Base-by-base conservation (phyloP, 2,113 vertebrate species). In the Riparia riparia region DNA sequence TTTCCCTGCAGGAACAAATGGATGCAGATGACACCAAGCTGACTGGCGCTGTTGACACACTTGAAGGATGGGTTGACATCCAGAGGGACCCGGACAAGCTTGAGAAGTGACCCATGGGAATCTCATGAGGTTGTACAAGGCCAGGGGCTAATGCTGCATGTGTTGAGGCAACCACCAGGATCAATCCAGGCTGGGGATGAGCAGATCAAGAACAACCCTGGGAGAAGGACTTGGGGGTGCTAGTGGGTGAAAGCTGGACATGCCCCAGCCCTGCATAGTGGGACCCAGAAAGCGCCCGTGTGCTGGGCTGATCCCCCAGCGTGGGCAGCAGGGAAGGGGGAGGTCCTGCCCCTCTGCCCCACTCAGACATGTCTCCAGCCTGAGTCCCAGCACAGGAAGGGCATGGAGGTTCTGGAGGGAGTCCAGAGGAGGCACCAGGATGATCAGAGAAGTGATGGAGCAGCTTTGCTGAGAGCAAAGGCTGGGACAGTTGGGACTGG, bases 111-210 rank as follows among this genome's bases (percentile, higher is more conserved):
- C 17, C 63, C 22, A 18, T 53, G 32, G 39, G 53, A 44, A 18
- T 37, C 17, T 51, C 26, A 7, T 32, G 54, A 60, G 11, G 54
- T 53, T 39, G 3, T 32, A 32, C 26, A 69, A 44, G 32, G 14
- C 53, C 45, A 22, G 9, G 15, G 58, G 37, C 51, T 85, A 29
- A 16, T 42, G 31, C 17, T 86, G 20, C 20, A 17, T 20, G 7
- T 2, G 2, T 17, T 0, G 1, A 31, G 44, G 17, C 44, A 51
- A 3, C 19, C 20, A 14, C 31, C 6, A 9, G 53, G 45, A 51
- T 15, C 34, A 44, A 1, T 28, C 21, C 32, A 51, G 72, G 31
- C 37, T 77, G 53, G 72, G 53, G 26, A 32, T 60, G 63, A 32
- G 2, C 21, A 51, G 45, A 32, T 60, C 25, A 58, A 51, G 64